These are phyloP conservation scores for Bellardia pandia DNA, from an alignment of 2,888 invertebrate genomes.

Conservation along the genomic window DNA sequence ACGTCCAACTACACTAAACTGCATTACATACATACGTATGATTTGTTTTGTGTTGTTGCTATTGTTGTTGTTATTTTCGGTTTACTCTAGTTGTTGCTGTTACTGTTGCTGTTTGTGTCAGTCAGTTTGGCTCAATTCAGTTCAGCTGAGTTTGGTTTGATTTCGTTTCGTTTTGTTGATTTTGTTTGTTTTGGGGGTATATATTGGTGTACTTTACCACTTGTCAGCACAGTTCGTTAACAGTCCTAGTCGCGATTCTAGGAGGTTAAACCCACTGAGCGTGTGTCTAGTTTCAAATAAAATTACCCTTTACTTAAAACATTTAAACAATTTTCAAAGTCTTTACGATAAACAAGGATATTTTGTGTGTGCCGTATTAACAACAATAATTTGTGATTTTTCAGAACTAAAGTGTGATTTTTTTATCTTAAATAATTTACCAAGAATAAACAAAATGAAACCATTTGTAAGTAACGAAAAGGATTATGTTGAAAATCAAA, in stretches of 20 bases:
- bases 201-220: constrained; percentile 83
- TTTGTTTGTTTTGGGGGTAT: constrained; percentile 78
- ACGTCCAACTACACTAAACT: constrained; percentile 15
- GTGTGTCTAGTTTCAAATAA: constrained; percentile 75
- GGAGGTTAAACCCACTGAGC: constrained; percentile 84
- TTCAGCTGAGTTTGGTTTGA: constrained; percentile 26
- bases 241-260: constrained; percentile 85
- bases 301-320: constrained; percentile 42
- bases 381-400: constrained; percentile 69
- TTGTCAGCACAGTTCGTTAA: constrained; percentile 84
- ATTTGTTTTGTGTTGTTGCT: constrained; percentile 72
- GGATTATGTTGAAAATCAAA: constrained; percentile 21
- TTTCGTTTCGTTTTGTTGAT: constrained; percentile 28
- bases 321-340: not conserved
- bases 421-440: constrained; percentile 36
- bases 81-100: constrained; percentile 58
- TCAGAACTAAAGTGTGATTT: constrained; percentile 70
- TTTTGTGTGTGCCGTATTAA: constrained; percentile 51
- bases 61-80: constrained; percentile 56
- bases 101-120: constrained; percentile 45
- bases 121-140: constrained; percentile 56
- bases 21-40: constrained; percentile 54
- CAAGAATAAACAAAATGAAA: constrained; percentile 78
- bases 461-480: constrained; percentile 82
- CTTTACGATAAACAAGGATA: constrained; percentile 44